Conservation (phyloP, 2,113 vertebrate genomes). For the Circaetus gallicus region DNA sequence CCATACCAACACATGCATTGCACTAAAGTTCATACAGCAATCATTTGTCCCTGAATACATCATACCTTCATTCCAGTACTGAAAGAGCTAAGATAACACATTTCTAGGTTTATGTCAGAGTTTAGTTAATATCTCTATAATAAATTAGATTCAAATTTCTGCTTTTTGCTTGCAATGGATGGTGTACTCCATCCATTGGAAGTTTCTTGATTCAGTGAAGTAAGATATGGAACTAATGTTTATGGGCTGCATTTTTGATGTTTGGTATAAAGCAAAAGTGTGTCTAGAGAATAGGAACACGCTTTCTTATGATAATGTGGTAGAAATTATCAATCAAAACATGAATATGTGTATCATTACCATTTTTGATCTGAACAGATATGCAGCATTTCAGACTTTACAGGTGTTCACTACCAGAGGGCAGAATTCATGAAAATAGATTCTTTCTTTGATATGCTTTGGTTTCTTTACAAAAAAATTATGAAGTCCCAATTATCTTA, state of each 20-base stretch:
- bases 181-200: background rate
- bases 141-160: background rate
- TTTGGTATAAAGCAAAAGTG: background rate
- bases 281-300: background rate
- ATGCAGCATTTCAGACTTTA: background rate
- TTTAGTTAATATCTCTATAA: background rate
- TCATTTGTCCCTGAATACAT: background rate
- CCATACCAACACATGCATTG: background rate
- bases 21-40: background rate
- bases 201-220: background rate
- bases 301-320: background rate
- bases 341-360: background rate
- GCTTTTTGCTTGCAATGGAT: background rate
- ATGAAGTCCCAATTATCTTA: background rate
- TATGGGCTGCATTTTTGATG: background rate
- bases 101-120: background rate
- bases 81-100: background rate
- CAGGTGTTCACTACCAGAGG: background rate
- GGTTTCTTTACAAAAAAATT: background rate
- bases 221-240: background rate
- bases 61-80: background rate
- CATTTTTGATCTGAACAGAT: background rate
- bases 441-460: background rate
- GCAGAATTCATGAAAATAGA: background rate
- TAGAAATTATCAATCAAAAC: background rate